phyloP scores from a whole-genome alignment of 2,888 invertebrate genomes.

The Drosophila imparisetae region DNA sequence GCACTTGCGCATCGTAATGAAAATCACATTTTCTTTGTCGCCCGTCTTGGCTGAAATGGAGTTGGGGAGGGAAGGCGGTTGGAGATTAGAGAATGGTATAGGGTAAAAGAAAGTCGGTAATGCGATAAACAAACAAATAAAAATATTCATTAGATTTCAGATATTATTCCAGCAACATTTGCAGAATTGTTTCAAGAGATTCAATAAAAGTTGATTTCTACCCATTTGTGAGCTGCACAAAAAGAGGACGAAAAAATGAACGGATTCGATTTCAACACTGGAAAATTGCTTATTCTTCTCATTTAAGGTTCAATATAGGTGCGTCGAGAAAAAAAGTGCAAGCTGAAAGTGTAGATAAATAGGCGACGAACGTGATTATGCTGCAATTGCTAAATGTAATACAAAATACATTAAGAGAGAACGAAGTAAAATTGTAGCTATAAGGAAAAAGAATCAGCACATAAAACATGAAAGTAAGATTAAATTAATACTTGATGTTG shows the following conservation, averaged over 20 bases:
- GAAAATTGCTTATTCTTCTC: not conserved
- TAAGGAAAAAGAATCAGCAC: not conserved
- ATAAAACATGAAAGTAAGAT: not conserved
- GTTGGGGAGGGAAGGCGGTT: too few relatives aligned
- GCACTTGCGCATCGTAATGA: slow-evolving; percentile 74
- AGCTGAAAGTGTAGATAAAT: too few relatives aligned
- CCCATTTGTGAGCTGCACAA: not conserved
- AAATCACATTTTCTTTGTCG: slow-evolving; percentile 65
- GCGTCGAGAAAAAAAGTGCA: not conserved
- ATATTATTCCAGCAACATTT: not conserved
- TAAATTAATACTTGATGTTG: not conserved
- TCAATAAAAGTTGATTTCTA: slow-evolving; percentile 5
- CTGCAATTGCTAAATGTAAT: not conserved
- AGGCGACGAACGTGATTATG: not conserved
- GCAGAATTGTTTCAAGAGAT: not conserved
- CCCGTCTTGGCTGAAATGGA: slow-evolving; percentile 2
- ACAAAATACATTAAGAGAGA: not conserved
- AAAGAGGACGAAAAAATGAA: not conserved
- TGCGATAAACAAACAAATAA: slow-evolving; percentile 36
- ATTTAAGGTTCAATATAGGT: not conserved
- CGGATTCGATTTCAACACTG: not conserved
- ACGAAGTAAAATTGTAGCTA: not conserved
- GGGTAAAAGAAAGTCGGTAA: too few relatives aligned
- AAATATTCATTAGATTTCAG: slow-evolving; percentile 52
- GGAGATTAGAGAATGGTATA: too few relatives aligned